Conservation (phyloP, 2,888 invertebrate species). For the Beris morrisii region DNA sequence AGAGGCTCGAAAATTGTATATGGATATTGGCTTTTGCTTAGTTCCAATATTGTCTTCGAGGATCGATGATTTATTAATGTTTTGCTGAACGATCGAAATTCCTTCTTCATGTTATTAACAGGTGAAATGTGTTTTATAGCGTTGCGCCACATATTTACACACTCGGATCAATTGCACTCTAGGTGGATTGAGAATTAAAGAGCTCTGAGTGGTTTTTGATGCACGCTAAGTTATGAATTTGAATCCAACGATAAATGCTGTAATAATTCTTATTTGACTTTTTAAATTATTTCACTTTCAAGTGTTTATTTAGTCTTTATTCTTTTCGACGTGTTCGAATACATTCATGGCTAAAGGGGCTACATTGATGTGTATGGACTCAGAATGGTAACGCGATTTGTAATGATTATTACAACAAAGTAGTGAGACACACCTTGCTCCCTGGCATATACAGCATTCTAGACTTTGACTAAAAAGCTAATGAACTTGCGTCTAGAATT, state of each 20-base stretch:
- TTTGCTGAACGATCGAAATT: constrained; percentile 26
- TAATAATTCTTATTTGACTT: constrained; percentile 29
- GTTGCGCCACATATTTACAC: constrained; percentile 12
- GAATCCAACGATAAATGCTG: constrained; percentile 15
- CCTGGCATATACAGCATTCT: too few relatives aligned
- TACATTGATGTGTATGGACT: too few relatives aligned
- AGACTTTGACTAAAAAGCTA: too few relatives aligned
- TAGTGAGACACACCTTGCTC: too few relatives aligned
- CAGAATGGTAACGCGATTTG: too few relatives aligned
- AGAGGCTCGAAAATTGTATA: constrained; percentile 31
- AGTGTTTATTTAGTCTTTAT: too few relatives aligned
- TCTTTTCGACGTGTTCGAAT: too few relatives aligned
- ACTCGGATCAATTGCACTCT: constrained; percentile 18
- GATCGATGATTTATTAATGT: constrained; percentile 21
- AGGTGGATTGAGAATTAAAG: constrained; percentile 6
- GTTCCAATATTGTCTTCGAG: constrained; percentile 30
- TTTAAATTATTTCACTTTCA: constrained; percentile 6
- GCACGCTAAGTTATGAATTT: constrained; percentile 18
- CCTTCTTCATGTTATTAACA: constrained; percentile 16
- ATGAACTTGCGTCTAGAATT: too few relatives aligned
- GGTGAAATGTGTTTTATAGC: constrained; percentile 4
- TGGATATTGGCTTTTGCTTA: constrained; percentile 25
- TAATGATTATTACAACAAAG: too few relatives aligned
- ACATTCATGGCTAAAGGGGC: too few relatives aligned
- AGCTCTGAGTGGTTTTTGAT: neutral